Base-by-base conservation (phyloP, 2,888 invertebrate species). In the Lypha dubia region DNA sequence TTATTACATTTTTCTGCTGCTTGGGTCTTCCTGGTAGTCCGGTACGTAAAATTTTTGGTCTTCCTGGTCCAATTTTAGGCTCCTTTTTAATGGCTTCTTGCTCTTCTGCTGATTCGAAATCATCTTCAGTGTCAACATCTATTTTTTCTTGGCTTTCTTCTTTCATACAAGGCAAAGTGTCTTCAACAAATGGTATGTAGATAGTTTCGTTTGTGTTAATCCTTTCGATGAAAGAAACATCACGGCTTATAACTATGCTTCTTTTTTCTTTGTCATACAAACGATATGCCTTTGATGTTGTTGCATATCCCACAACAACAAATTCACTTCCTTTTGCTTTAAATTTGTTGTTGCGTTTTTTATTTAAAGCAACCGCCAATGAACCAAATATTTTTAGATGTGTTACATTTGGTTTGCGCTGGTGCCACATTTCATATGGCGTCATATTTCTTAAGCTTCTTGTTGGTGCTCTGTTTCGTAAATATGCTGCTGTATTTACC, bases 311-410 rank as follows among this genome's bases (percentile, higher is more conserved):
- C 9, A 73, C 65, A 44, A 65, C 60, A 15, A 73, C 46, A 20
- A 58, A 80, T 46, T 75, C 75, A 44, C 32, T 62, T 46, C 80
- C 80, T 49, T 68, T 60, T 22, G 58, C 65, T 28, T 22, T 86
- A 86, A 86, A 83, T 22, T 79, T 83, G 11, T 67, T 49, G 17
- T 82, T 35, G 13, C 46, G 5, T 32, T 63, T 63, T 63, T 24
- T 9, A n/a, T 63, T 65, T 17, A 49, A 20, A 51, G 15, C 35
- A 35, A 32, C 35, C 51, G 84, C 76, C 13, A 75, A 58, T 1
- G 60, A 75, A 41, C 70, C 81, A 70, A 86, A 81, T 7, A 75
- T 67, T 44, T 46, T 74, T 3, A n/a, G n/a, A n/a, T n/a, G n/a
- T n/a, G n/a, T n/a, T n/a, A n/a, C n/a, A n/a, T n/a, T n/a, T n/a